Evolutionary conservation across 1,140 invertebrate species (phyloP).

Genomic region (Eueides isabella): DNA sequence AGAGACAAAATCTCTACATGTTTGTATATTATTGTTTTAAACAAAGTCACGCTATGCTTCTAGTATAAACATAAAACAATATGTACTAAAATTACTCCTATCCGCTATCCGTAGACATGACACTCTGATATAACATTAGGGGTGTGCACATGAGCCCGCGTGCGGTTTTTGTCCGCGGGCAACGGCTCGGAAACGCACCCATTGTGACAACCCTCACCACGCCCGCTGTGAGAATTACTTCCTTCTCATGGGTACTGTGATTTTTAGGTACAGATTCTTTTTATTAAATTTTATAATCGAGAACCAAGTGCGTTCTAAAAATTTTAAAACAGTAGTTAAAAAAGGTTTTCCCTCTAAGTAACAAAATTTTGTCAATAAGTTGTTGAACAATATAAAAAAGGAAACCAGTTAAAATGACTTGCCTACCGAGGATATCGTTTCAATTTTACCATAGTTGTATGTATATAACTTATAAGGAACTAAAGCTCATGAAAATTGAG

Average conservation of each 20-base stretch:
- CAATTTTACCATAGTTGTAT: too few relatives aligned
- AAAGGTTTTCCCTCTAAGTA: too few relatives aligned
- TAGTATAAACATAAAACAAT: neutral
- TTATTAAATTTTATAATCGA: neutral
- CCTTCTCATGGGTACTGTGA: constrained; percentile 18
- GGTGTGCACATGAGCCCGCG: constrained; percentile 47
- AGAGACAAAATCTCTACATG: neutral
- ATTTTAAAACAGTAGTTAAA: too few relatives aligned
- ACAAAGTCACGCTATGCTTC: neutral
- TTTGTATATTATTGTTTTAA: neutral
- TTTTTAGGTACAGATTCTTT: constrained; percentile 19
- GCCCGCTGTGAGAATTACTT: constrained; percentile 37
- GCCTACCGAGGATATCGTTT: too few relatives aligned
- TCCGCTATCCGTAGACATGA: constrained; percentile 19
- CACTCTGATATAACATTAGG: constrained; percentile 50
- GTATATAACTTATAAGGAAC: too few relatives aligned
- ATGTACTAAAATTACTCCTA: neutral
- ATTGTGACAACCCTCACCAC: constrained; percentile 65
- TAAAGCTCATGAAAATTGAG: too few relatives aligned
- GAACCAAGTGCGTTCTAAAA: too few relatives aligned
- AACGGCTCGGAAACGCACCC: constrained; percentile 55
- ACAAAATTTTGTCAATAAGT: too few relatives aligned
- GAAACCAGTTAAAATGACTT: too few relatives aligned
- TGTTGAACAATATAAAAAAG: too few relatives aligned
- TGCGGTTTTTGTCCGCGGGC: constrained; percentile 51